These are phyloP conservation scores for Erpornis zantholeuca DNA, from an alignment of 2,113 vertebrate species.

Conservation along the genomic window DNA sequence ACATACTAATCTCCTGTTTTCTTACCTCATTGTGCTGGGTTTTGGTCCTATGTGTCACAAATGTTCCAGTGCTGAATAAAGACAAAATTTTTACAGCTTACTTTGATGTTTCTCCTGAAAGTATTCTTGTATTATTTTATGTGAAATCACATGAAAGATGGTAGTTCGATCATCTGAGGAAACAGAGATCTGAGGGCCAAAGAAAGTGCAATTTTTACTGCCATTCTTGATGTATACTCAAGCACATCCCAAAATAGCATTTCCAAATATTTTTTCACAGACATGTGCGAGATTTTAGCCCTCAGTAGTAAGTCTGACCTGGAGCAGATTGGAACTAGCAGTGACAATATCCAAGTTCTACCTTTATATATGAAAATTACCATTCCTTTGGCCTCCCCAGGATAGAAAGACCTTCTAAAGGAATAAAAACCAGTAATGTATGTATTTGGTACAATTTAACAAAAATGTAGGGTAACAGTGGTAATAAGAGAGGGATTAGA, in stretches of 20 bases:
- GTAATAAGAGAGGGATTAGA: neutral
- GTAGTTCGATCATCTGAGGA: neutral
- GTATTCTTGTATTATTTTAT: neutral
- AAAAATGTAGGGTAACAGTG: neutral
- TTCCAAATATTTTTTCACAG: slow-evolving; percentile 6
- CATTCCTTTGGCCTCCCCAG: neutral
- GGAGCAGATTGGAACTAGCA: neutral
- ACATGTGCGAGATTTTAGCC: neutral
- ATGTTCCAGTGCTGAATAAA: neutral
- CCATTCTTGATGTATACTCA: neutral
- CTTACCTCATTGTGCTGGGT: neutral
- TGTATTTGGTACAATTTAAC: neutral
- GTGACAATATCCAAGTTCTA: neutral
- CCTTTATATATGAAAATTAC: neutral
- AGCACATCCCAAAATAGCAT: neutral
- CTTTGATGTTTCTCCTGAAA: neutral
- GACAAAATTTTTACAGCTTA: neutral
- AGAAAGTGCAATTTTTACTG: no score
- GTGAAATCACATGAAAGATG: neutral
- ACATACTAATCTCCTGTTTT: neutral
- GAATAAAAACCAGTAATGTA: neutral
- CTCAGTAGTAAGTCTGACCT: neutral
- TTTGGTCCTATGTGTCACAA: neutral
- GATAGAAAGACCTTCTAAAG: neutral
- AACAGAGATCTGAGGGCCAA: neutral